Base-by-base conservation (phyloP, 2,113 vertebrate species). In the Copsychus sechellarum region DNA sequence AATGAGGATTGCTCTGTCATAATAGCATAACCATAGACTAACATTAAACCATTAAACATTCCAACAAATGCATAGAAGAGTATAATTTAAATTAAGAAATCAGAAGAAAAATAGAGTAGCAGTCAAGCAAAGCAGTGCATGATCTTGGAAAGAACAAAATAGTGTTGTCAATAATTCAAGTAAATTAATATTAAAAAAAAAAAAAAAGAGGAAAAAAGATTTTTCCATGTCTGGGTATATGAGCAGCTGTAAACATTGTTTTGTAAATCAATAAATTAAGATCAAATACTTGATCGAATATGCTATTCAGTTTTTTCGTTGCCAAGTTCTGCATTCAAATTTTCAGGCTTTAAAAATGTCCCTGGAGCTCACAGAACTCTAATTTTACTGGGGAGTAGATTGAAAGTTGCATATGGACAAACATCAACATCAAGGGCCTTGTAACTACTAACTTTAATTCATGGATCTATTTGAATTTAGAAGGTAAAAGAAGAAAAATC, bases 151-250 rank as follows among this genome's bases (percentile, higher is more conserved):
- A 84, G 21, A 71, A 56, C 1, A 47, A 83, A 71, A 45, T 17
- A 40, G 11, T 29, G 13, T 29, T 62, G 8, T 8, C 11, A 38
- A 43, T 31, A 5, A 34, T 48, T 62, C 8, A 65, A 80, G 9
- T 22, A 47, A 62, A 66, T 43, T 61, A 5, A 23, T 70, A 42
- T 24, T 16, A 2, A 21, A 5, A 61, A 61, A 53, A 61, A 40
- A 40, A 47, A 22, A 33, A 34, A 25, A 34, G 3, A 10, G 2
- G 2, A 7, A 12, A 54, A 43, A 25, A 17, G 0, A 33, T 23
- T 23, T 88, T 62, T 2, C 3, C 5, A 4, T 60, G 6, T 64
- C 31, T 77, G 24, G 2, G 38, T 67, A 14, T 53, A 22, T 48
- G 6, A 8, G 3, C 11, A n/a, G 8, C 16, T 48, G 6, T 24